These are phyloP conservation scores for Pyrgilauda ruficollis DNA, from an alignment of 2,113 vertebrate species.

Conservation along the genomic window DNA sequence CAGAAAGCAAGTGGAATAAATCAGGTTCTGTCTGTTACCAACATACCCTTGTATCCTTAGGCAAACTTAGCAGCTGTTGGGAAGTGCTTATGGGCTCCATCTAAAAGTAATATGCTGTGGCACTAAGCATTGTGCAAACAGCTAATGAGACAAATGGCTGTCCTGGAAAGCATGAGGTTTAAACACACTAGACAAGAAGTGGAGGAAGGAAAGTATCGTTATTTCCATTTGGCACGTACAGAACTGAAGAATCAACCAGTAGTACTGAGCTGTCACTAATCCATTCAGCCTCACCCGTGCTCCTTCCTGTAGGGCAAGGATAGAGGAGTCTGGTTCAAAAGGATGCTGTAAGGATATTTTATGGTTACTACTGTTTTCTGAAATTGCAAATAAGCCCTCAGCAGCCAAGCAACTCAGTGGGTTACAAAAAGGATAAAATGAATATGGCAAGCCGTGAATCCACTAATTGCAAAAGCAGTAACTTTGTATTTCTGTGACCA, in stretches of 20 bases:
- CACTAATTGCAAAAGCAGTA: background rate
- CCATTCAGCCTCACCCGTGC: background rate
- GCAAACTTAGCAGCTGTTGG: constrained; percentile 1
- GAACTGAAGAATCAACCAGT: background rate
- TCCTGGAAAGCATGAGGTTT: background rate
- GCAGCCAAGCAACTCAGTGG: background rate
- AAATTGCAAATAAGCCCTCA: background rate
- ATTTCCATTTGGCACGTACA: background rate
- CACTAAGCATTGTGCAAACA: background rate
- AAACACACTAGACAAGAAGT: background rate
- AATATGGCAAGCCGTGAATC: background rate
- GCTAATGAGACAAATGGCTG: background rate
- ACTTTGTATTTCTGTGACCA: background rate
- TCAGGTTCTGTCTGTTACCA: background rate
- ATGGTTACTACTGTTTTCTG: background rate
- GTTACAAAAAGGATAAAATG: background rate
- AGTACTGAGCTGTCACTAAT: background rate
- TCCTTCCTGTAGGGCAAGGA: background rate
- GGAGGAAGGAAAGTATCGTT: background rate
- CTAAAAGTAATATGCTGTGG: background rate
- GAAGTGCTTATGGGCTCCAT: background rate
- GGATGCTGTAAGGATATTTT: background rate
- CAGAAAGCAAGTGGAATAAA: background rate
- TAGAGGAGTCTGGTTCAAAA: background rate
- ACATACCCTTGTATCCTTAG: background rate